Evolutionary conservation across 1,140 invertebrate species (phyloP).

Genomic region (Zaprionus vittiger): DNA sequence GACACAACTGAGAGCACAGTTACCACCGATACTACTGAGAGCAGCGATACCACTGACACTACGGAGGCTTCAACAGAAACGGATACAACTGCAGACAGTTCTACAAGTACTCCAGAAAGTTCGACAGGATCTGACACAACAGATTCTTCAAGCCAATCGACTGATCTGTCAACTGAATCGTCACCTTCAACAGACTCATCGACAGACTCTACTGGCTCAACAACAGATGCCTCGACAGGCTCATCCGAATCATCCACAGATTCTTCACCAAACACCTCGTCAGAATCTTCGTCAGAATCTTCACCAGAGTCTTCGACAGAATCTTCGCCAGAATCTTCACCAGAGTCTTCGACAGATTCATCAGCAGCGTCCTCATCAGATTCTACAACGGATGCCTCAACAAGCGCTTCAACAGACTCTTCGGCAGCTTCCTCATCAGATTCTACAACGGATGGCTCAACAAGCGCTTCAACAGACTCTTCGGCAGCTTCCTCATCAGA

Average conservation of each 20-base stretch:
- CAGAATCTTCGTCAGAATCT: conserved; percentile 6
- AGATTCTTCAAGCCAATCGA: conserved; percentile 4
- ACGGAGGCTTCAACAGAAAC: neutral
- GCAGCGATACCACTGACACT: neutral
- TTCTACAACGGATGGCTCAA: neutral
- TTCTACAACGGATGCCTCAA: neutral
- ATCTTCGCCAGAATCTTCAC: conserved; percentile 9
- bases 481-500: neutral
- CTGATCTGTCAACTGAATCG: neutral
- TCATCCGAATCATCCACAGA: neutral
- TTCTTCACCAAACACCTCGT: neutral
- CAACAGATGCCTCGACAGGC: too few species aligned
- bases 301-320: conserved; percentile 9
- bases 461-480: neutral
- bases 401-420: conserved; percentile 3
- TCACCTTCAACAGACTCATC: neutral
- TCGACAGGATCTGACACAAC: neutral
- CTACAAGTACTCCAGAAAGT: neutral
- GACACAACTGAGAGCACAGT: neutral
- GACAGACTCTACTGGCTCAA: neutral
- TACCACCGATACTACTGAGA: neutral
- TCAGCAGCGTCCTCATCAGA: conserved; percentile 4
- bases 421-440: neutral
- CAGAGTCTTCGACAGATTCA: neutral
- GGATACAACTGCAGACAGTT: neutral